Evolutionary conservation across 2,113 vertebrate genomes (phyloP).

Genomic region (Nibea albiflora): DNA sequence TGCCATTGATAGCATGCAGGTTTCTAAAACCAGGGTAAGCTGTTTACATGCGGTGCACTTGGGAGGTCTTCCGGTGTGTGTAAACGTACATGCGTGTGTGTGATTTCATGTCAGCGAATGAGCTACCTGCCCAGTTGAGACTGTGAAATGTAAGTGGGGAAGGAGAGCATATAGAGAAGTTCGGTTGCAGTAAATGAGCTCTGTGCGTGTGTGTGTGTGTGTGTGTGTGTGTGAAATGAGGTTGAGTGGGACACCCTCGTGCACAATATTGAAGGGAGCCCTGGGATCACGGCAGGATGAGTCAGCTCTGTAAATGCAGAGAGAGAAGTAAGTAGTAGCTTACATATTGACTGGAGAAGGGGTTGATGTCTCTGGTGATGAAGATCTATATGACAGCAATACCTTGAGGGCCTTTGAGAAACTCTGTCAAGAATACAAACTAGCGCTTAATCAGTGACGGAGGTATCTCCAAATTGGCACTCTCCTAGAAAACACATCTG

Average conservation of each 20-base stretch:
- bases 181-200: constrained; percentile 26
- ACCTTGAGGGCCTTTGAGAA: constrained; percentile 44
- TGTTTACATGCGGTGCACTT: background rate
- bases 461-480: constrained; percentile 1
- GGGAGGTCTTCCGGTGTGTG: background rate
- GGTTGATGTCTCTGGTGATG: constrained; percentile 40
- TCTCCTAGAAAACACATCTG: constrained; percentile 15
- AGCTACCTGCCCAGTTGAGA: background rate
- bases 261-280: constrained; percentile 59
- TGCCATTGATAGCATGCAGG: too few relatives aligned
- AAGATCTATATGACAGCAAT: constrained; percentile 49
- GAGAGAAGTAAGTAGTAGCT: constrained; percentile 53
- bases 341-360: constrained; percentile 52
- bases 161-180: constrained; percentile 20
- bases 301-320: constrained; percentile 49
- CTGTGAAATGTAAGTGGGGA: constrained; percentile 42
- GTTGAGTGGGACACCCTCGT: constrained; percentile 47
- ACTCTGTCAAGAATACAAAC: constrained; percentile 55
- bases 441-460: constrained; percentile 26
- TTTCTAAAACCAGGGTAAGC: too few relatives aligned
- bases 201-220: constrained; percentile 31
- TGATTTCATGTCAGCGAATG: constrained; percentile 28
- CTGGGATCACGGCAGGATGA: constrained; percentile 56
- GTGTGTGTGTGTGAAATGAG: constrained; percentile 51
- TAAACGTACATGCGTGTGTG: constrained; percentile 1